These are phyloP conservation scores for Polyergus mexicanus DNA, from an alignment of 1,140 invertebrate genomes.

Conservation along the genomic window DNA sequence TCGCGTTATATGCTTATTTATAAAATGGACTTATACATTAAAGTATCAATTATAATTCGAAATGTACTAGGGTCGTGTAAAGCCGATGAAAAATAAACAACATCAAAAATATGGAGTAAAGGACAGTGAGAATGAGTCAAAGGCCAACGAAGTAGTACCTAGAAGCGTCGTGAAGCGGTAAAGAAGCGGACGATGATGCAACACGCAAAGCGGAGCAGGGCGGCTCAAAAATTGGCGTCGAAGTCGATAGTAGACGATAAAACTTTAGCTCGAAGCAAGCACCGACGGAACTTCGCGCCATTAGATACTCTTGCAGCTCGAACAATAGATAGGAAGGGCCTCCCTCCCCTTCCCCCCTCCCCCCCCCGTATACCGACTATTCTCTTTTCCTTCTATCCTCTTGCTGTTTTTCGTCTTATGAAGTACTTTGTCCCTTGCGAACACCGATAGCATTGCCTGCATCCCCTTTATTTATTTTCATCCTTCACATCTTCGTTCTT, in stretches of 20 bases:
- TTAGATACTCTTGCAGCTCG: slow-evolving; percentile 79
- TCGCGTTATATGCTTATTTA: not conserved
- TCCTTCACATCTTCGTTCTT: slow-evolving; percentile 11
- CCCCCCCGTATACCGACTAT: slow-evolving; percentile 38
- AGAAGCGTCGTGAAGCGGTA: slow-evolving; percentile 32
- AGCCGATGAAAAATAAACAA: slow-evolving; percentile 29
- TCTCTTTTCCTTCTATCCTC: slow-evolving; percentile 47
- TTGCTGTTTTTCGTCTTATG: slow-evolving; percentile 55
- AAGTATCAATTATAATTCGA: not conserved
- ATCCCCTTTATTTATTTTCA: slow-evolving; percentile 68
- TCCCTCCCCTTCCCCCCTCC: too few species aligned
- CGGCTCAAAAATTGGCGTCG: slow-evolving; percentile 75
- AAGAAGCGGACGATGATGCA: slow-evolving; percentile 40
- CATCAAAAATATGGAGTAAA: not conserved
- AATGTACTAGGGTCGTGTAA: slow-evolving; percentile 3
- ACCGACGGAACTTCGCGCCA: slow-evolving; percentile 80
- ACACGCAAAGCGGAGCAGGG: slow-evolving; percentile 64
- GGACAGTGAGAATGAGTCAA: slow-evolving; percentile 21
- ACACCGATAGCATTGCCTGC: slow-evolving; percentile 43
- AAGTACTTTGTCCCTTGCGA: slow-evolving; percentile 54
- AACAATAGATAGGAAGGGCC: slow-evolving; percentile 73
- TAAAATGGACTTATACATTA: not conserved
- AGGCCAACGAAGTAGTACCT: not conserved
- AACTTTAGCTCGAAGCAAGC: slow-evolving; percentile 76
- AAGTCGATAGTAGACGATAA: slow-evolving; percentile 75